Conservation (phyloP, 2,888 invertebrate genomes). For the Tolmerus cingulatus region DNA sequence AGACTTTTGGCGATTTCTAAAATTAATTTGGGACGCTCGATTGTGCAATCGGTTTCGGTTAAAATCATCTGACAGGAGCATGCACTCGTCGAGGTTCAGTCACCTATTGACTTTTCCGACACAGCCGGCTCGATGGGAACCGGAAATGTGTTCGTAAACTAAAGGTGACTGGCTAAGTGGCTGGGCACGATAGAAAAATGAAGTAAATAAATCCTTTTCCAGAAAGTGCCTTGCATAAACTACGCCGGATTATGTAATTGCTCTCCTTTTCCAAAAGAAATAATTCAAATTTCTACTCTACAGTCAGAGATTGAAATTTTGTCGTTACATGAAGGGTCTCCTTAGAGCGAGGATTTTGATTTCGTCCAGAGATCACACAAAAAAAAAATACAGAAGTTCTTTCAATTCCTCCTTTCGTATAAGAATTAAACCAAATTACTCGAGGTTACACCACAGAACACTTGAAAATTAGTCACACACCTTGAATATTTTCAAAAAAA, state of each 20-base stretch:
- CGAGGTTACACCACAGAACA: background rate
- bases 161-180: background rate
- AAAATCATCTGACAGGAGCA: conserved; percentile 1
- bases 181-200: no score
- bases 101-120: conserved; percentile 14
- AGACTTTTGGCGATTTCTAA: background rate
- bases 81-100: background rate
- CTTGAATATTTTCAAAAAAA: background rate
- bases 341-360: background rate
- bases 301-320: background rate
- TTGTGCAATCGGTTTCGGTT: background rate
- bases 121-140: background rate
- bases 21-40: background rate
- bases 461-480: background rate
- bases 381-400: background rate
- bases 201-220: background rate
- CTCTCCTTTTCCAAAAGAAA: background rate
- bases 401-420: background rate
- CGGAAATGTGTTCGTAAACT: background rate
- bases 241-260: background rate
- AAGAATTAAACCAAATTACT: background rate
- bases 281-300: background rate
- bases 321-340: background rate
- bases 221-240: background rate
- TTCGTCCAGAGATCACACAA: background rate